Evolutionary conservation across 2,888 invertebrate genomes (phyloP), one percentile per base, ranked within the genome.

Genomic region (Pharmacophagus antenor): DNA sequence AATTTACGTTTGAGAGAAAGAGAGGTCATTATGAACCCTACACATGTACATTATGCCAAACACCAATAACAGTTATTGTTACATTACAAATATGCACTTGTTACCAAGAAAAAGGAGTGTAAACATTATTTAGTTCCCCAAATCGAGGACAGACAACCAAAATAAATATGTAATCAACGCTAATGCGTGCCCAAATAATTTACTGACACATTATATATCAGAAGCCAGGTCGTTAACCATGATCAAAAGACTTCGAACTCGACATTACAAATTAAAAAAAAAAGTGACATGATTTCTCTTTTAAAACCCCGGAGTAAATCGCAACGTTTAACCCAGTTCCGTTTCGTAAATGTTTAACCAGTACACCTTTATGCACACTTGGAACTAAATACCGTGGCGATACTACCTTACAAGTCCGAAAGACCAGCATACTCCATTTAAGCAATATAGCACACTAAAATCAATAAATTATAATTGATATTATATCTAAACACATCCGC

Each of bases 241-340:
- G 68, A 70, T 71, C 70, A 71, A 69, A 69, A 62, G 63, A 56
- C 44, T 52, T 18, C 53, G 54, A 61, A 59, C 59, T 44, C 31
- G 56, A 31, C 49, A 44, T 47, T 42, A 61, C 61, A 61, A 58
- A 63, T 56, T 63, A 65, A 66, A 67, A 65, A 51, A 62, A 59
- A 63, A 58, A 63, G 56, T 62, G 62, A 58, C 61, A 10, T 23
- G 5, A 12, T 12, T 31, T 31, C 60, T 61, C 62, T 68, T 65
- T 58, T 42, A 56, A 54, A 63, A 66, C 61, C 64, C 65, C 62
- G 46, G 44, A 63, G 64, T 63, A 66, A 65, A 64, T 48, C 54
- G 62, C 65, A 63, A 59, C 63, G 41, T 67, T 71, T 71, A 69
- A 71, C 67, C 70, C 57, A 58, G 62, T 65, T 67, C 47, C 51